Conservation (phyloP, 2,113 vertebrate species). For the Lagenorhynchus albirostris region DNA sequence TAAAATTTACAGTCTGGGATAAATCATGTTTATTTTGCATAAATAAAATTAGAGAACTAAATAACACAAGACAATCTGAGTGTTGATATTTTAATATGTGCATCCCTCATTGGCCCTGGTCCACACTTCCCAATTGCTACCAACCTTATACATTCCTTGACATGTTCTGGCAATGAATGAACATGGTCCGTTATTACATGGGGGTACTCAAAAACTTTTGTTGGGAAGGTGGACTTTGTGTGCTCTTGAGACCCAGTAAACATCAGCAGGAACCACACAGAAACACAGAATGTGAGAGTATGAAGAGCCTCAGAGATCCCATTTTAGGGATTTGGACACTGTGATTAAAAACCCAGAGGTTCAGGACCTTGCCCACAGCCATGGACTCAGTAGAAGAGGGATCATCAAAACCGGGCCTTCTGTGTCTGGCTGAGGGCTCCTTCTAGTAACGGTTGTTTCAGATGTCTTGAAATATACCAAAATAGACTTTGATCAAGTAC, state of each 20-base stretch:
- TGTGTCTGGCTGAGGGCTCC: not conserved
- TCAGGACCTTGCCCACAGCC: not conserved
- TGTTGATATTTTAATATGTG: not conserved
- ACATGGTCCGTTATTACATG: not conserved
- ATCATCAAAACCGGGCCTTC: not conserved
- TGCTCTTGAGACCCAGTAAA: not conserved
- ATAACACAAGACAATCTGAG: not conserved
- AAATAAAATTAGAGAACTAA: not conserved
- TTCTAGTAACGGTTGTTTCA: not conserved
- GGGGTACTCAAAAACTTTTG: not conserved
- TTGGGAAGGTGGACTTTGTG: not conserved
- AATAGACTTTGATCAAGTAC: not conserved
- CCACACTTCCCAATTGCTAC: not conserved
- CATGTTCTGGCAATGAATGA: not conserved
- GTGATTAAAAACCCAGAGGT: not conserved
- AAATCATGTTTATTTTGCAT: not conserved
- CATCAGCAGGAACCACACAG: not conserved
- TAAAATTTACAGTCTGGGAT: not conserved
- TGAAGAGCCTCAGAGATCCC: not conserved
- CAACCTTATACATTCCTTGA: not conserved
- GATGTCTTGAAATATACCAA: not conserved
- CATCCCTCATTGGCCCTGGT: not conserved
- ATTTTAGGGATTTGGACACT: not conserved
- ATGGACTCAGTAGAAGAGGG: not conserved
- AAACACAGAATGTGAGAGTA: not conserved